Base-by-base conservation (phyloP, 2,797 vertebrate genomes). In the Micromesistius poutassou region DNA sequence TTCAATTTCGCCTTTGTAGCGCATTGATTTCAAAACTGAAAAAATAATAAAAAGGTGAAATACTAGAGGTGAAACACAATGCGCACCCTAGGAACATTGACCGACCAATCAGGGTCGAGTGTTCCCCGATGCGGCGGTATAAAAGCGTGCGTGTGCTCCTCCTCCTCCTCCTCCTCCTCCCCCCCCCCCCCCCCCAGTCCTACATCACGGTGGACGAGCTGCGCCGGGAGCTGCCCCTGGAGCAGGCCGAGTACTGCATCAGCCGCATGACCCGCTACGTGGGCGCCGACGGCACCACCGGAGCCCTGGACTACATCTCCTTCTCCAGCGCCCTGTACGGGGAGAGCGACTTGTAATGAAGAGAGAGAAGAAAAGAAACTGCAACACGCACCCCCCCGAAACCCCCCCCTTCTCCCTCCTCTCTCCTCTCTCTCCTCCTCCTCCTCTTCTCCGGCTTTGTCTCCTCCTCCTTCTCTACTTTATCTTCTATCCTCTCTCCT, bases 161-260 rank as follows among this genome's bases (percentile, higher is more conserved):
- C 70, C 3, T 7, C 13, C n/a, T n/a, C n/a, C n/a, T n/a, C n/a
- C n/a, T n/a, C n/a, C n/a, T 12, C 5, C 14, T 14, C 22, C 30
- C 33, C 10, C 3, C 6, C 30, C 5, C 14, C 30, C 22, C 30
- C 33, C 10, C 3, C 6, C 87, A 97, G 96, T 91, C 77, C 73
- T 96, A 95, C 92, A 96, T 97, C 93, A 97, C 96, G 0, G 85
- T 96, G 19, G 96, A 97, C 0, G 95, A 97, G 88, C 91, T 97
- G 82, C 94, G 96, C 79, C 90, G 95, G 30, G 96, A 97, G 89
- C 94, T 97, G 80, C 96, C 96, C 0, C 91, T 94, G 0, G 96
- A 97, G 87, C 96, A 97, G 93, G 96, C 96, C 0, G 95, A 96
- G 87, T 97, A 97, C 85, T 97, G 96, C 93, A 96, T 97, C 95